Conservation (phyloP, 2,113 vertebrate genomes). For the Monopterus albus region DNA sequence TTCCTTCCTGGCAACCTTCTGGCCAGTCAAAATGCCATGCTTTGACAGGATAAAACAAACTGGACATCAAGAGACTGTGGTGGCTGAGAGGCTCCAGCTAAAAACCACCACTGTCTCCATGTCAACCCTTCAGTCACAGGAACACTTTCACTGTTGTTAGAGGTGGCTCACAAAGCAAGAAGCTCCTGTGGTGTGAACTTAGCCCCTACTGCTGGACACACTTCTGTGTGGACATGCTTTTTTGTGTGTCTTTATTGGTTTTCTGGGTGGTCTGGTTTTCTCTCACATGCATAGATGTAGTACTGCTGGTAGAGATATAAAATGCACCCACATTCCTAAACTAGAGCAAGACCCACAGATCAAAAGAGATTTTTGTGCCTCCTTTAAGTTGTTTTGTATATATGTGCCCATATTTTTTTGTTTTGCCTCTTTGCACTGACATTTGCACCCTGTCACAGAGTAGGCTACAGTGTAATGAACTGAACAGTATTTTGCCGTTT, state of each 20-base stretch:
- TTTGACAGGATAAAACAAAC: conserved; percentile 57
- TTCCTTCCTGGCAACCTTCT: conserved; percentile 62
- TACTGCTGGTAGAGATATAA: too few species aligned
- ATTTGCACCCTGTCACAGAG: too few species aligned
- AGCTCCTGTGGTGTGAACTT: background rate
- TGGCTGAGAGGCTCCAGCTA: conserved; percentile 11
- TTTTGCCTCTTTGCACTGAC: too few species aligned
- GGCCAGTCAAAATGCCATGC: conserved; percentile 18
- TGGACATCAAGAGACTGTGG: conserved; percentile 52
- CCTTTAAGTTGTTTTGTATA: too few species aligned
- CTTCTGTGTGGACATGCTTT: background rate
- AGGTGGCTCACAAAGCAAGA: background rate
- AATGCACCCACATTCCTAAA: too few species aligned
- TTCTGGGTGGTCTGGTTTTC: background rate
- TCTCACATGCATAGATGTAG: too few species aligned
- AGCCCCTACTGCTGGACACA: background rate
- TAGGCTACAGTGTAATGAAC: too few species aligned
- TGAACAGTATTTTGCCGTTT: too few species aligned
- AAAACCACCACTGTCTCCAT: conserved; percentile 21
- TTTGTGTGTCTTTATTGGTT: background rate
- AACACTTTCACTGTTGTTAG: conserved; percentile 15
- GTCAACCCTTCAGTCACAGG: conserved; percentile 18
- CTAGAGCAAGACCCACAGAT: too few species aligned
- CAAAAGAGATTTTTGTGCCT: too few species aligned
- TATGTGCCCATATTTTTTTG: too few species aligned